A percentile compares a stretch with the other conserved stretches of the same genome.
These are phyloP conservation scores for Emydocephalus ijimae DNA, from an alignment of 2,113 vertebrate genomes.

Conservation along the genomic window DNA sequence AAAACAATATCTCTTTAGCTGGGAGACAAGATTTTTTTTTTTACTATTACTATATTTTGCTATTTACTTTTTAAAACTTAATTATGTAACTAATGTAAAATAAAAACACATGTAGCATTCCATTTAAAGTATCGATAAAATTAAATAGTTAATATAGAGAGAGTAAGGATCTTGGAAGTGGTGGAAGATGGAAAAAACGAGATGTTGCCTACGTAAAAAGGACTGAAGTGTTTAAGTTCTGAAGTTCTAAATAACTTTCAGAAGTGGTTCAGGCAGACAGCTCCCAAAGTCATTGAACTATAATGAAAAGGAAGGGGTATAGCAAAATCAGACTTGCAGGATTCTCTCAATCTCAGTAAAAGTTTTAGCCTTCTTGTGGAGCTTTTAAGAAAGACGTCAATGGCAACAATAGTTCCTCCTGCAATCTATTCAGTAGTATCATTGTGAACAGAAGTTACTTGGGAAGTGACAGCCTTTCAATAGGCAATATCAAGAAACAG, in stretches of 20 bases:
- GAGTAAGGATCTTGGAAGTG: neutral
- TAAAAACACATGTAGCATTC: neutral
- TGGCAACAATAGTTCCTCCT: neutral
- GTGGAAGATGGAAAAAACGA: neutral
- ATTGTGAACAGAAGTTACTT: neutral
- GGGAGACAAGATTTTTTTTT: neutral
- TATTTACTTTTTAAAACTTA: neutral
- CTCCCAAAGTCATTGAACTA: neutral
- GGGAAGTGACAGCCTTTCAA: neutral
- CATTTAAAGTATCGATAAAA: neutral
- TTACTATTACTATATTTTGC: neutral
- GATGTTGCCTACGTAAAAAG: neutral
- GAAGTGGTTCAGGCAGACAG: neutral
- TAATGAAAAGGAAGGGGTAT: neutral
- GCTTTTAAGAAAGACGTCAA: neutral
- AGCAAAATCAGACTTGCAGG: neutral
- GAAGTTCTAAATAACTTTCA: neutral
- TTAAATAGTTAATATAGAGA: neutral
- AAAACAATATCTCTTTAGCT: conserved; percentile 23
- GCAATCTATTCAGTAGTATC: neutral
- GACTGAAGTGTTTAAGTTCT: neutral
- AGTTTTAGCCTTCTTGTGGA: neutral
- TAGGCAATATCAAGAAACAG: neutral
- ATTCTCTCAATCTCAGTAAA: neutral
- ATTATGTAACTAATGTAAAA: neutral